Percentiles rank a stretch among this genome's conserved stretches.
Evolutionary conservation across 2,113 vertebrate genomes (phyloP).

Genomic region (Leuciscus idus): DNA sequence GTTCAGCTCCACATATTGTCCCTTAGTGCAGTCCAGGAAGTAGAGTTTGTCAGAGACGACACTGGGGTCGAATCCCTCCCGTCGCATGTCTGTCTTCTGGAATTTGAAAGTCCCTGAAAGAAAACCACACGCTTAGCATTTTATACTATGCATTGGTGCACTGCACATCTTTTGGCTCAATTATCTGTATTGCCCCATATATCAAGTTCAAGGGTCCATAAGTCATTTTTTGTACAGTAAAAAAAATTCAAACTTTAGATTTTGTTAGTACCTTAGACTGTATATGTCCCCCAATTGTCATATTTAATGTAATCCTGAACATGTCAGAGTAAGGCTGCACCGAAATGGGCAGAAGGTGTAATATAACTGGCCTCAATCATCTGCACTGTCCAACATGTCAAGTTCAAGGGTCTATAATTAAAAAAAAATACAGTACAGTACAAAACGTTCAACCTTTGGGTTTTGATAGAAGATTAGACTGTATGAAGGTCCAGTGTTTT

Average conservation of each 20-base stretch:
- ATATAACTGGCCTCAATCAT: not conserved
- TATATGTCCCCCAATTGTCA: not conserved
- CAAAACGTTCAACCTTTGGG: not conserved
- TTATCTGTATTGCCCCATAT: not conserved
- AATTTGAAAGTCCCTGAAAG: slow-evolving; percentile 92
- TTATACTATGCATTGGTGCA: not conserved
- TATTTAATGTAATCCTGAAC: not conserved
- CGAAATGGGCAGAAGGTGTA: not conserved
- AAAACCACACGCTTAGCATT: not conserved
- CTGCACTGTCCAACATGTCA: not conserved
- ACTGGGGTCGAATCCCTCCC: slow-evolving; percentile 83
- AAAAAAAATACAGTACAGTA: not conserved
- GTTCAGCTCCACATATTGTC: slow-evolving; percentile 80
- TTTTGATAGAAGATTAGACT: not conserved
- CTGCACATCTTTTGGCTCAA: not conserved
- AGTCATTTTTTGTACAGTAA: too few species aligned
- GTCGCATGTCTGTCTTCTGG: slow-evolving; percentile 90
- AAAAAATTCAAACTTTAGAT: not conserved
- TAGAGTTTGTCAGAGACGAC: slow-evolving; percentile 86
- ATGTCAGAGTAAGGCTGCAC: not conserved
- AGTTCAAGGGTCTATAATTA: not conserved
- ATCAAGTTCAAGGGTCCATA: not conserved
- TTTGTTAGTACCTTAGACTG: not conserved
- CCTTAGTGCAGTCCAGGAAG: slow-evolving; percentile 87
- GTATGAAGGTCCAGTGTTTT: not conserved